Base-by-base conservation (phyloP, 2,113 vertebrate genomes). In the Poeciliopsis prolifica region DNA sequence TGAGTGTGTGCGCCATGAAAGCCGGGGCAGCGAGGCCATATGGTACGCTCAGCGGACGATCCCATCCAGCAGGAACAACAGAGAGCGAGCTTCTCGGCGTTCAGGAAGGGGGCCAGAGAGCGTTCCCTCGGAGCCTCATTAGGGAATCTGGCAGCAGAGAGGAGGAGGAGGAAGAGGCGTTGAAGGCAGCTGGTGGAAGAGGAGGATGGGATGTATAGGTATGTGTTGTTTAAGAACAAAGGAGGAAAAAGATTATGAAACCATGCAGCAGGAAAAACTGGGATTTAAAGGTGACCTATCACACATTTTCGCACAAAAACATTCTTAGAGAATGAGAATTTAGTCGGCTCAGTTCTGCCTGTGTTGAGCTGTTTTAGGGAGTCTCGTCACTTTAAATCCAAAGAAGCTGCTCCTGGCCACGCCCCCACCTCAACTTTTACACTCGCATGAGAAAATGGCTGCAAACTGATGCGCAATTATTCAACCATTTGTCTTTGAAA, bases 61-160 rank as follows among this genome's bases (percentile, higher is more conserved):
- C 78, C 51, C 42, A 82, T 86, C 87, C 80, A 68, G 81, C 81
- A 84, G 81, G 78, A 78, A 83, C 63, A 70, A 77, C 72, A 78
- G 73, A 82, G 48, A 77, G 74, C 3, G 77, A 86, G 61, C 80
- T 61, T 84, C 84, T 87, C 79, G 72, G 71, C 78, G 79, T 82
- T 86, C 68, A 64, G 77, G 85, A 82, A 79, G 48, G 65, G 77
- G 75, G 80, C 68, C 78, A 37, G 72, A 67, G 80, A 89, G 69
- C 80, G 80, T 83, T 91, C 88, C 89, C 92, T 89, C 75, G 0
- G 90, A 87, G 92, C 86, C 91, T 93, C 86, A 92, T 94, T 93
- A 93, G 70, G 83, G 83, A 78, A 79, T 83, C 73, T 77, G 80
- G 80, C 75, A 82, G 78, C 17, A 81, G 77, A 80, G 84, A 86